These are phyloP conservation scores for Choristoneura rosaceana DNA, from an alignment of 2,888 invertebrate genomes.

Conservation along the genomic window DNA sequence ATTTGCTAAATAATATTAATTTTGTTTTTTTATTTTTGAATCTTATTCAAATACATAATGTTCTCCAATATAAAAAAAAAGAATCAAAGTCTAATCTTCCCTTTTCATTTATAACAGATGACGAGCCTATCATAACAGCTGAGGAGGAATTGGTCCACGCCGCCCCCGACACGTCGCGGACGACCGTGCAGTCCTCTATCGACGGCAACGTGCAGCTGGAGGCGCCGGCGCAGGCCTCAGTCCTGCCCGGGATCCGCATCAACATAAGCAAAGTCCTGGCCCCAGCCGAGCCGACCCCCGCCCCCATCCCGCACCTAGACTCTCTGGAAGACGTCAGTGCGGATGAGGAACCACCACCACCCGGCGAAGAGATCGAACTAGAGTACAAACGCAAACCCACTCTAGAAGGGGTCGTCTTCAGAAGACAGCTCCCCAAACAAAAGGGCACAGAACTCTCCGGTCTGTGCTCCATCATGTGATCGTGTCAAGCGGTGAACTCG, in stretches of 20 bases:
- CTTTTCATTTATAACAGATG: slow-evolving; percentile 62
- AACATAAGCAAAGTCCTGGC: slow-evolving; percentile 91
- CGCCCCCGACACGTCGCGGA: slow-evolving; percentile 81
- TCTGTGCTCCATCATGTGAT: slow-evolving; percentile 93
- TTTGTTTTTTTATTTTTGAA: no score
- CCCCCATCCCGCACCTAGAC: slow-evolving; percentile 63
- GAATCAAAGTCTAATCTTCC: neutral
- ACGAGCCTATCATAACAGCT: slow-evolving; percentile 82
- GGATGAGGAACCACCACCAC: slow-evolving; percentile 84
- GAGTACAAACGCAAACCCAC: slow-evolving; percentile 87
- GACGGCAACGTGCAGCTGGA: slow-evolving; percentile 91
- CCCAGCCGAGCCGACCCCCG: slow-evolving; percentile 61
- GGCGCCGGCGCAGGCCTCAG: slow-evolving; percentile 67
- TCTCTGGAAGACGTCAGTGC: slow-evolving; percentile 66
- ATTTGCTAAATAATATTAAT: no score
- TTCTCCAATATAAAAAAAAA: no score
- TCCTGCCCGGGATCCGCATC: slow-evolving; percentile 89
- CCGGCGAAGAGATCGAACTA: slow-evolving; percentile 83
- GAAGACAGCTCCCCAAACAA: slow-evolving; percentile 89
- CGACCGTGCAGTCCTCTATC: slow-evolving; percentile 87
- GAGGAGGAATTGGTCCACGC: slow-evolving; percentile 69
- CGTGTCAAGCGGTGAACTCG: neutral
- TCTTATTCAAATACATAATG: no score
- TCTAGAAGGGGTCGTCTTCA: slow-evolving; percentile 87
- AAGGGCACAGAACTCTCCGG: slow-evolving; percentile 94